Conservation (phyloP, 2,888 invertebrate genomes). For the Eugnorisma glareosa region DNA sequence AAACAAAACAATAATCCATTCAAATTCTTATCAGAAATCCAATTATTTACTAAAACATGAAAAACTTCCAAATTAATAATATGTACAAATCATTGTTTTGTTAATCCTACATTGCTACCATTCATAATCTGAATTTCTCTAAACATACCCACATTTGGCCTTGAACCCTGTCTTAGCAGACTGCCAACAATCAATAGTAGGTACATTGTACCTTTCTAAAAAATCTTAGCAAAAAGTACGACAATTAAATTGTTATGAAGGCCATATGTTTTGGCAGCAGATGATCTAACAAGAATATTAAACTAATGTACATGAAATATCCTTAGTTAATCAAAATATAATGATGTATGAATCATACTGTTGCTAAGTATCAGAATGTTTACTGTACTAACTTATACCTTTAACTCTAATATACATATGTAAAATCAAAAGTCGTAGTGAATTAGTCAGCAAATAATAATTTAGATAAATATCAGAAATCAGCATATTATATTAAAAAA, state of each 20-base stretch:
- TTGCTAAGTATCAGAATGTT: constrained; percentile 14
- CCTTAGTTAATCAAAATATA: constrained; percentile 48
- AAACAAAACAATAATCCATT: background rate
- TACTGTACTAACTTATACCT: background rate
- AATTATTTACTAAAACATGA: background rate
- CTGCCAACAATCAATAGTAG: constrained; percentile 45
- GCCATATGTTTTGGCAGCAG: constrained; percentile 41
- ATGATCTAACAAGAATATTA: constrained; percentile 32
- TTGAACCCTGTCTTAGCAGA: constrained; percentile 42
- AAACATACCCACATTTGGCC: constrained; percentile 35
- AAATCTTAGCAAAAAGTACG: constrained; percentile 49
- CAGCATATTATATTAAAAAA: no score
- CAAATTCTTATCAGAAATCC: constrained; percentile 14
- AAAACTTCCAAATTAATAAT: background rate
- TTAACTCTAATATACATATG: no score
- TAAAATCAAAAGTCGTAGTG: no score
- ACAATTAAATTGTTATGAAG: constrained; percentile 53
- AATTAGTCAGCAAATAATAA: no score
- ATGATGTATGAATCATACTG: constrained; percentile 26
- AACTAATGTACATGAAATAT: constrained; percentile 28
- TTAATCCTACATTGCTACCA: background rate
- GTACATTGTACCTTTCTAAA: constrained; percentile 51
- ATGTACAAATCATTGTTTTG: background rate
- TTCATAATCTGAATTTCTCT: constrained; percentile 38
- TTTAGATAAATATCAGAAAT: no score